These are phyloP conservation scores for Lepidochitona cinerea DNA, from an alignment of 2,888 invertebrate species.

Conservation along the genomic window DNA sequence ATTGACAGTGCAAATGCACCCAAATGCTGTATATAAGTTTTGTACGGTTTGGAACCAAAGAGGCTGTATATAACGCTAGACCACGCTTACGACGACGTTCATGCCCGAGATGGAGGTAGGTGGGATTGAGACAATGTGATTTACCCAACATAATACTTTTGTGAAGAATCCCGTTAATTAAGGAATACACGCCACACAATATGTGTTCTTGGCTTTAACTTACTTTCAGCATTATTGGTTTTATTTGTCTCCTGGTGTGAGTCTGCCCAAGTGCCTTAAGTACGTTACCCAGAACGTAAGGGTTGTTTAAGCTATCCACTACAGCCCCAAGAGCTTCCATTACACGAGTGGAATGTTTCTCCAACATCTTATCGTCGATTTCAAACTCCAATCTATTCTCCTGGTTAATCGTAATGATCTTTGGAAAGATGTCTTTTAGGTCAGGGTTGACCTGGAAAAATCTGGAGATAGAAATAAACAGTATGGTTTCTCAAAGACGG, in stretches of 20 bases:
- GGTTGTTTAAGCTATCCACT: slow-evolving; percentile 65
- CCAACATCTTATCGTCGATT: slow-evolving; percentile 58
- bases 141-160: too few relatives aligned
- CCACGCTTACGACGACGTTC: too few relatives aligned
- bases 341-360: slow-evolving; percentile 60
- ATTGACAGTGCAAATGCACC: too few relatives aligned
- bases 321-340: slow-evolving; percentile 67
- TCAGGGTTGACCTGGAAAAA: slow-evolving; percentile 61
- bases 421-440: slow-evolving; percentile 58
- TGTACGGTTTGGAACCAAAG: too few relatives aligned
- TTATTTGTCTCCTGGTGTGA: slow-evolving; percentile 58
- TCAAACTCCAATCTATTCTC: slow-evolving; percentile 57
- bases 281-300: slow-evolving; percentile 57
- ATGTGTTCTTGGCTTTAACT: background rate
- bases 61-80: too few relatives aligned
- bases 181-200: too few relatives aligned
- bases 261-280: slow-evolving; percentile 64
- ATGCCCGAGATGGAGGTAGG: too few relatives aligned
- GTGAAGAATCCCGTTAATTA: too few relatives aligned
- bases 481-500: too few relatives aligned
- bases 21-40: too few relatives aligned
- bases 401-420: slow-evolving; percentile 57
- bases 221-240: slow-evolving; percentile 58
- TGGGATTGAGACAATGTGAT: too few relatives aligned
- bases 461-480: slow-evolving; percentile 29